Evolutionary conservation across 2,113 vertebrate species (phyloP), one percentile per base, ranked within the genome.

Genomic region (Terrapene triunguis): DNA sequence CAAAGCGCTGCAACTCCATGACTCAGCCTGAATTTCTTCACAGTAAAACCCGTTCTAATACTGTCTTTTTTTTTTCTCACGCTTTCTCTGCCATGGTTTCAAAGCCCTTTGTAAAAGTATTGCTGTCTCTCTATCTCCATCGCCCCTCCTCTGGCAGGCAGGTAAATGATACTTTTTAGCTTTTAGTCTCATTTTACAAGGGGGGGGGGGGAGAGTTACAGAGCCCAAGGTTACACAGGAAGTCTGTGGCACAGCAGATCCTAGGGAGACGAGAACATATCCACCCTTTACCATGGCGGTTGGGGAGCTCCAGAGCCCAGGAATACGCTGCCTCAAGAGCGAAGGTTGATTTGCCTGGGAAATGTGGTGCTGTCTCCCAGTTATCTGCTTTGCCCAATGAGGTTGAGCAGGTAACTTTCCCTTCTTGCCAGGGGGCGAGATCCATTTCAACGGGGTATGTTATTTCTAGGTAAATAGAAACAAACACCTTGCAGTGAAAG

Each of bases 11-110:
- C 1, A 54, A 5, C 95, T 96, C 92, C 0, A 1, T 95, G 97
- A 96, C 94, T 97, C 96, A 93, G 84, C 91, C 89, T 5, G 8
- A 3, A 4, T 97, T 93, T 92, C 96, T 94, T 90, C 8, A 95
- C 89, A 19, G 0, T 44, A 3, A 12, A 50, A 87, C 25, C 91
- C 72, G 8, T 32, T 65, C 4, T 5, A 0, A 2, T 32, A 80
- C 10, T 48, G 53, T 54, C 14, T 48, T 48, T 48, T 16, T 51
- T 16, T 82, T 44, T 89, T 97, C 97, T 85, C 96, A 95, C 47
- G 27, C 93, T 85, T 84, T 19, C 82, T 50, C 79, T 93, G 88
- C 86, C 10, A 0, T 3, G 29, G 59, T 76, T 87, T 62, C 79
- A 35, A 54, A 14, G 94, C 3, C 0, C 22, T 89, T n/a, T 48